Conservation (phyloP, 2,888 invertebrate species). For the Adelognathus sp. region DNA sequence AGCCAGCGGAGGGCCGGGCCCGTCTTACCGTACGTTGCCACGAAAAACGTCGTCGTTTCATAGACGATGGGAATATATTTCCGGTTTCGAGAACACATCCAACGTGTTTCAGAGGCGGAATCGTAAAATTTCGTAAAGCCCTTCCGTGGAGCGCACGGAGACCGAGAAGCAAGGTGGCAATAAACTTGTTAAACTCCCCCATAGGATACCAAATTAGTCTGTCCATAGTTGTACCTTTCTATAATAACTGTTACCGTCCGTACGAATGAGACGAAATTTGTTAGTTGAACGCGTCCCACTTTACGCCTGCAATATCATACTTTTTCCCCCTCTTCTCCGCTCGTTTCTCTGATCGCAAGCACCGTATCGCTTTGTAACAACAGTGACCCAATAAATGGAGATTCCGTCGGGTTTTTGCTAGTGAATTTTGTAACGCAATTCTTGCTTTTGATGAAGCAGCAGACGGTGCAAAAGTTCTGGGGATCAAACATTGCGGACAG, state of each 20-base stretch:
- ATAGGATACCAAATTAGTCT: constrained; percentile 39
- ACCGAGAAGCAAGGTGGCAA: constrained; percentile 45
- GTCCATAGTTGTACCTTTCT: constrained; percentile 6
- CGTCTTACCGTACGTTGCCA: background rate
- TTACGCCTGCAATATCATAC: background rate
- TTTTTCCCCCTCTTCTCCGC: background rate
- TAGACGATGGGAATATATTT: constrained; percentile 52
- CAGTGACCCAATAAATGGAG: background rate
- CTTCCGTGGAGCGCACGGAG: background rate
- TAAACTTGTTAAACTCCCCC: constrained; percentile 54
- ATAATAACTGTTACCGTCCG: background rate
- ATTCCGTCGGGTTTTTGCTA: background rate
- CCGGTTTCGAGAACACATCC: constrained; percentile 56
- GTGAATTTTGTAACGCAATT: background rate
- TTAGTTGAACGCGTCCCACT: background rate
- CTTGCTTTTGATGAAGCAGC: background rate
- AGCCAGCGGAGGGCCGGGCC: constrained; percentile 24
- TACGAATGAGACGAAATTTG: constrained; percentile 18
- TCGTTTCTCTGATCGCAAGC: background rate
- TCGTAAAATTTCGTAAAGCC: constrained; percentile 42
- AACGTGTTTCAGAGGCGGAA: constrained; percentile 10
- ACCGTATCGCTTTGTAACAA: no score
- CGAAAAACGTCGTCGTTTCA: background rate
- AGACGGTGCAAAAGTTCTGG: background rate
- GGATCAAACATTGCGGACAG: background rate